Evolutionary conservation across 2,797 vertebrate species (phyloP), one percentile per base, ranked within the genome.

Genomic region (Valencia hispanica): DNA sequence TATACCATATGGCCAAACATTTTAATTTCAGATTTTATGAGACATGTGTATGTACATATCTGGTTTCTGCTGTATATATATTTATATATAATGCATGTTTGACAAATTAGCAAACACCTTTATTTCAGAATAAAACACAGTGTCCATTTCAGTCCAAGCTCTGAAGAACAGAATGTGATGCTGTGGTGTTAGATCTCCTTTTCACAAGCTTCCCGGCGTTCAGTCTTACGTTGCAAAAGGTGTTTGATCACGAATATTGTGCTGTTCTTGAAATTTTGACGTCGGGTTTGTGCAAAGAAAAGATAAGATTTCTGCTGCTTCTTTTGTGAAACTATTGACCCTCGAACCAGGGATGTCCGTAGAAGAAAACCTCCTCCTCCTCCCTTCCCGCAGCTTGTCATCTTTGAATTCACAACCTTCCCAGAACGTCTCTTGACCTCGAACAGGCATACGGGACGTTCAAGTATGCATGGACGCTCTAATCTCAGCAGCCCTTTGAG

Each of bases 401-500:
- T 80, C 75, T 85, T 82, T 78, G 72, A 79, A 85, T 82, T 88
- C 81, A 39, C 30, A 50, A 72, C 74, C 70, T 82, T 25, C 73
- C 51, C 32, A 36, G 34, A 10, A 80, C 3, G 4, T 25, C 0
- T 36, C 61, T 0, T 32, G 50, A 51, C 20, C 50, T 25, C 18
- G 79, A 57, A 43, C 15, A 48, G 36, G 32, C 55, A 53, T 34
- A 41, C 7, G 27, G 27, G 32, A 30, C 10, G 11, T 34, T 76
- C 92, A 94, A 50, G 80, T 89, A 68, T 90, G 88, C 71, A 66
- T 68, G 53, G 84, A 78, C 6, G 70, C 86, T 84, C 83, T 90
- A 17, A 87, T 84, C 77, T 94, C 94, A 30, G 80, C 87, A 0
- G 84, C 90, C 74, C 86, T 91, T 75, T 91, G 91, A 57, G 59